Conservation (phyloP, 2,113 vertebrate species). For the Silurus asotus region DNA sequence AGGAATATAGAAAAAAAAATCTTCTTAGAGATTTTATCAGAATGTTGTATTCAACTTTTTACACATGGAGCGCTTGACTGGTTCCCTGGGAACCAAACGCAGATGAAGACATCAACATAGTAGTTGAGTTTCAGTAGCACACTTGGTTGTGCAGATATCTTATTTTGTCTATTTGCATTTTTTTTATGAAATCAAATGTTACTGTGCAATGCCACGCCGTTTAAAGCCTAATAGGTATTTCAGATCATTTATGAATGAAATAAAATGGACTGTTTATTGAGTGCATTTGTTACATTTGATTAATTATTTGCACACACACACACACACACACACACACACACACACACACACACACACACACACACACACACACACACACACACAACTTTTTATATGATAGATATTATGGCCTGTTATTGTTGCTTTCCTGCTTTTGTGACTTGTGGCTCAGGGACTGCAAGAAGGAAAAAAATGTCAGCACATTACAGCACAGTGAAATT, state of each 20-base stretch:
- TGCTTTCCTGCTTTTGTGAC: background rate
- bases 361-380: constrained; percentile 1
- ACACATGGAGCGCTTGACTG: constrained; percentile 44
- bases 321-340: too few species aligned
- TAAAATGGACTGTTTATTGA: constrained; percentile 50
- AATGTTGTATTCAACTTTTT: constrained; percentile 45
- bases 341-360: constrained; percentile 4
- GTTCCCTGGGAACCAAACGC: constrained; percentile 49
- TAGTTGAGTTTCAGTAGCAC: constrained; percentile 55
- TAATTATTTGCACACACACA: background rate
- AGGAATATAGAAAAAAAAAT: constrained; percentile 6
- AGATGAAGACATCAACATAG: constrained; percentile 47
- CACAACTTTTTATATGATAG: background rate
- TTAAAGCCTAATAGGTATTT: constrained; percentile 40
- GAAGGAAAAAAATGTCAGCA: background rate
- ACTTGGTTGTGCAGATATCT: constrained; percentile 41
- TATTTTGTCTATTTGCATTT: constrained; percentile 35
- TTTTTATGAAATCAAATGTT: constrained; percentile 12
- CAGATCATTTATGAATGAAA: constrained; percentile 43
- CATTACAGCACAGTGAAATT: too few species aligned
- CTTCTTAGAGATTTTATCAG: constrained; percentile 39
- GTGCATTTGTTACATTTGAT: background rate
- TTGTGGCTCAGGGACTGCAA: background rate
- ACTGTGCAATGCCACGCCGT: constrained; percentile 46
- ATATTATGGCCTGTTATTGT: background rate